Evolutionary conservation across 2,888 invertebrate species (phyloP), one percentile per base, ranked within the genome.

Genomic region (Scaptomyza polygonia): DNA sequence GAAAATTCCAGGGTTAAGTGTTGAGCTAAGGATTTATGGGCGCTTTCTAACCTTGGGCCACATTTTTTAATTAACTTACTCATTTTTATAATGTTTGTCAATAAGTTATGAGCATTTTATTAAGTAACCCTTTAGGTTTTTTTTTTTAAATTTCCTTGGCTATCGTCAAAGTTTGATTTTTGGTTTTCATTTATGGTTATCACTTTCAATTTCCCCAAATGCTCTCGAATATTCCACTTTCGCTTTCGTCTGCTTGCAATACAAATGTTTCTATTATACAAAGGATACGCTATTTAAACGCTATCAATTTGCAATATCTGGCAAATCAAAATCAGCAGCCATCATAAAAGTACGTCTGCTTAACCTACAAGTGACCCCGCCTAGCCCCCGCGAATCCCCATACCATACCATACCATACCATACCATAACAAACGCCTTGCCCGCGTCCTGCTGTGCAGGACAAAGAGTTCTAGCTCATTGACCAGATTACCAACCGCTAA

Each of bases 311-410:
- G 45, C 43, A 62, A 56, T 70, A 61, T 62, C 56, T 43, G 49
- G 51, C 39, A 62, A 72, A 62, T 72, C 72, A 18, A 62, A 67
- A 58, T 30, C 59, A 16, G 40, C 56, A 63, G 69, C 48, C 79
- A 59, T 69, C 79, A 70, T 70, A 71, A 77, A 57, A 63, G 71
- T 25, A 18, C 52, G 63, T 66, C 25, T 64, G 66, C 72, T 82
- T 85, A 82, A 81, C 86, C 86, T 74, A 85, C 77, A 79, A 85
- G 61, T 65, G 83, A 82, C 83, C 82, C 71, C 61, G 49, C 34
- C 57, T 34, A 14, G 12, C 16, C 29, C 27, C 25, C 25, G 25
- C 16, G 7, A 6, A 34, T n/a, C n/a, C 36, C 14, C 36, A 3
- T 8, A 8, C 16, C 45, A 14, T 2, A 7, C 16, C 45, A 14